Conservation (phyloP, 2,888 invertebrate genomes). For the Hermodice carunculata region DNA sequence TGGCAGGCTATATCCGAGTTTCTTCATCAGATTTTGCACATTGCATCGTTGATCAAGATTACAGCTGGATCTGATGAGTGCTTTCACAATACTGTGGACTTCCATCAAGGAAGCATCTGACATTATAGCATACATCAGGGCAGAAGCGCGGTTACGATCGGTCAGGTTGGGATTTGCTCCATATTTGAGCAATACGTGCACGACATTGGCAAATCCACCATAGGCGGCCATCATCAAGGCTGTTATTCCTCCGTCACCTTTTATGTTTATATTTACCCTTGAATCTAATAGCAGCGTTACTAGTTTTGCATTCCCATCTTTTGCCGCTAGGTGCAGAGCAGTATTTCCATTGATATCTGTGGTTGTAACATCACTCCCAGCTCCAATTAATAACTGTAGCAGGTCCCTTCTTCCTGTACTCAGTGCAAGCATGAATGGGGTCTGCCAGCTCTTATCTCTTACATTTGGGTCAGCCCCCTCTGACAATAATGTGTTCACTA, state of each 20-base stretch:
- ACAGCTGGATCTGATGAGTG: constrained; percentile 55
- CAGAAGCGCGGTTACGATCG: constrained; percentile 35
- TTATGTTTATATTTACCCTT: constrained; percentile 13
- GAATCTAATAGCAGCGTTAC: constrained; percentile 47
- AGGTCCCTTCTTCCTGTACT: constrained; percentile 34
- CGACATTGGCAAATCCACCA: constrained; percentile 28
- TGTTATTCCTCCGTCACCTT: constrained; percentile 31
- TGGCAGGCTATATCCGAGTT: neutral
- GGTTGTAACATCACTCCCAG: constrained; percentile 43
- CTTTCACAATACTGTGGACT: constrained; percentile 44
- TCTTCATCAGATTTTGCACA: constrained; percentile 9
- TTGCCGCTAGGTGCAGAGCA: constrained; percentile 57
- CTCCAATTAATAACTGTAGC: constrained; percentile 47
- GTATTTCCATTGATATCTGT: constrained; percentile 43
- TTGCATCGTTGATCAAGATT: constrained; percentile 39
- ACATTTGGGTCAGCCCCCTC: constrained; percentile 31
- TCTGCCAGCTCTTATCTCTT: constrained; percentile 44
- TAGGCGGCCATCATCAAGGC: constrained; percentile 38
- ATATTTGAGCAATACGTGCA: constrained; percentile 21
- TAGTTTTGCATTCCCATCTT: constrained; percentile 49
- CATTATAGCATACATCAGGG: constrained; percentile 37
- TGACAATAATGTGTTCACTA: constrained; percentile 19
- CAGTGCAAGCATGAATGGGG: constrained; percentile 54
- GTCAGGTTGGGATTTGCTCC: constrained; percentile 31
- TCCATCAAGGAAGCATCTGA: constrained; percentile 15